These are phyloP conservation scores for Sinhomidia bicolor DNA, from an alignment of 2,888 invertebrate species.

Conservation along the genomic window DNA sequence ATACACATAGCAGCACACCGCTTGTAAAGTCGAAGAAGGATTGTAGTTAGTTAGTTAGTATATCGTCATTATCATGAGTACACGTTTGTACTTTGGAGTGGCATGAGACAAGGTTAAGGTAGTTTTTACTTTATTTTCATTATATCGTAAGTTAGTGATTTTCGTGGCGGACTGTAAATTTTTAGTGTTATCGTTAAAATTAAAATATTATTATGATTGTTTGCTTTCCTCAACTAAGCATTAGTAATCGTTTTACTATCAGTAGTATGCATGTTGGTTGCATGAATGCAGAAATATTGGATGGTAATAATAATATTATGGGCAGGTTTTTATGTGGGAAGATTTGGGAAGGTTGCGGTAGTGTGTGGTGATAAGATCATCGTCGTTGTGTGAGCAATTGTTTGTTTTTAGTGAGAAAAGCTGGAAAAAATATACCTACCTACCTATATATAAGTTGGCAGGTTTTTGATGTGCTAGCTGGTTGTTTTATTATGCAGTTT, in stretches of 20 bases:
- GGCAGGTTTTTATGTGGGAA: conserved; percentile 29
- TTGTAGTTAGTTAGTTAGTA: neutral
- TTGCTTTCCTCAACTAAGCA: neutral
- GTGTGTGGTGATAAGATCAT: conserved; percentile 18
- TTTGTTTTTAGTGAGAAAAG: conserved; percentile 17
- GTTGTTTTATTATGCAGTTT: neutral
- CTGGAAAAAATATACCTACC: neutral
- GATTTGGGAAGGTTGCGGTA: conserved; percentile 55
- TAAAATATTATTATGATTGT: neutral
- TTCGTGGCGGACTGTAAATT: conserved; percentile 17
- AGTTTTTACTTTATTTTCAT: neutral
- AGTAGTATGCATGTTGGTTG: neutral
- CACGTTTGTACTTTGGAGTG: no score
- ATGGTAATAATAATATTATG: neutral
- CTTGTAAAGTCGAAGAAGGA: no score
- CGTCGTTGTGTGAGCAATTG: conserved; percentile 5
- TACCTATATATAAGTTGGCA: neutral
- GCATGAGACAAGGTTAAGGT: neutral
- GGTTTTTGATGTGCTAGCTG: neutral
- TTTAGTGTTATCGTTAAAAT: conserved; percentile 17
- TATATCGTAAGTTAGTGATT: neutral
- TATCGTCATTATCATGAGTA: neutral
- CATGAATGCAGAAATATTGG: neutral
- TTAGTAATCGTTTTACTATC: neutral
- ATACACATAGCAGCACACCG: conserved; percentile 12